phyloP scores from a whole-genome alignment of 1,140 invertebrate genomes.

The Leptoteleia sp. region DNA sequence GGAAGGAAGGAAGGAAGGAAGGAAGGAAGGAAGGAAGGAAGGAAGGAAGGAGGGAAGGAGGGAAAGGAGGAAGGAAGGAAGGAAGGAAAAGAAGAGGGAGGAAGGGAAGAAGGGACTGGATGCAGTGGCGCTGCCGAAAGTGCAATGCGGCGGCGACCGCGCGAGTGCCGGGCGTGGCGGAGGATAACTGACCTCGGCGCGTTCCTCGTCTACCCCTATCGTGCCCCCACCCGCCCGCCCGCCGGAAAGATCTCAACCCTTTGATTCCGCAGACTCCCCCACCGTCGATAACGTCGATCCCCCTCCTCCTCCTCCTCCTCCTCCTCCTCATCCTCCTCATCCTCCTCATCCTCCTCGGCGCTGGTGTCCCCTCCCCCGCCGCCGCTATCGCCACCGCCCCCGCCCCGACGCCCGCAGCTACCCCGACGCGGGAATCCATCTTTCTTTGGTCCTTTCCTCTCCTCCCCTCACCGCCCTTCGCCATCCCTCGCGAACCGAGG shows the following conservation, averaged over 20 bases:
- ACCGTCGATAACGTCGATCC: conserved; percentile 18
- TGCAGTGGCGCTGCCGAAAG: conserved; percentile 69
- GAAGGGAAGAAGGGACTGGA: too few relatives aligned
- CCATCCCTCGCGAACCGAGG: conserved; percentile 21
- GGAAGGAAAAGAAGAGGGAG: too few relatives aligned
- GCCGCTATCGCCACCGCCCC: conserved; percentile 2
- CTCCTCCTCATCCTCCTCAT: too few relatives aligned
- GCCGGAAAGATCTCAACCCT: conserved; percentile 21
- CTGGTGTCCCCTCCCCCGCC: conserved; percentile 15
- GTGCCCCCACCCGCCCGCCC: conserved; percentile 16
- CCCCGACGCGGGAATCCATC: conserved; percentile 6
- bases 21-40: too few relatives aligned
- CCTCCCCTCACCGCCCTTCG: too few relatives aligned
- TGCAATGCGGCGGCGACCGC: conserved; percentile 72
- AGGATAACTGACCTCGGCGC: conserved; percentile 76
- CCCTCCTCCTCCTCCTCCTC: too few relatives aligned
- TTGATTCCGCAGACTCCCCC: conserved; percentile 20
- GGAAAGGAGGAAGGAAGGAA: too few relatives aligned
- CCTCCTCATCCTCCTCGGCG: conserved; percentile 14
- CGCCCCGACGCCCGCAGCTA: too few relatives aligned
- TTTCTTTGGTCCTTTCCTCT: too few relatives aligned
- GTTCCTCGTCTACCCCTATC: conserved; percentile 28
- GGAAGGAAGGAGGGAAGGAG: too few relatives aligned
- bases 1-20: too few relatives aligned
- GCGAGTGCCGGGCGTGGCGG: conserved; percentile 74